Evolutionary conservation across 2,113 vertebrate species (phyloP).

Genomic region (Xyliphius kryptos): DNA sequence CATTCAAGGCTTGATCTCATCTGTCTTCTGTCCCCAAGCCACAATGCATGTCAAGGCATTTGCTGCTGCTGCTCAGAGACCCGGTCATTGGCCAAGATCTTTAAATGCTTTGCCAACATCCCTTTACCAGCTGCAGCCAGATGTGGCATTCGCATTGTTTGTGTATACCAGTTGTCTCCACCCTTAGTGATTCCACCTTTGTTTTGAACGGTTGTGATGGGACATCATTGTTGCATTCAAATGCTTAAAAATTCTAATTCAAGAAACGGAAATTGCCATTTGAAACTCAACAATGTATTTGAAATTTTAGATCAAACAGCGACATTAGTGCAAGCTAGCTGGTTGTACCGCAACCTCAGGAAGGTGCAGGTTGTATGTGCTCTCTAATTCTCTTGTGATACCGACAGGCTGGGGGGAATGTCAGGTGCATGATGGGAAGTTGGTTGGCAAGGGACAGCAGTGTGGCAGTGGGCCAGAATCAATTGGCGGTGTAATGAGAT

Average conservation of each 20-base stretch:
- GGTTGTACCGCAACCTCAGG: slow-evolving; percentile 15
- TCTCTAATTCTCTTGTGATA: slow-evolving; percentile 37
- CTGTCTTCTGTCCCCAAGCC: slow-evolving; percentile 43
- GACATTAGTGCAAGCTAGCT: slow-evolving; percentile 1
- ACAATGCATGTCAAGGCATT: slow-evolving; percentile 41
- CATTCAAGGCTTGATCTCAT: slow-evolving; percentile 28
- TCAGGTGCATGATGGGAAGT: slow-evolving; percentile 45
- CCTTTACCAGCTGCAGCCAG: slow-evolving; percentile 24
- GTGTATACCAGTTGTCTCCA: not conserved
- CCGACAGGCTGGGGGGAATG: slow-evolving; percentile 36
- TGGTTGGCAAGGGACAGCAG: slow-evolving; percentile 50
- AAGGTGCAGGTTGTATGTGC: slow-evolving; percentile 20
- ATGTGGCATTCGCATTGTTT: slow-evolving; percentile 19
- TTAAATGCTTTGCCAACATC: slow-evolving; percentile 18
- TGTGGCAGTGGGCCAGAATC: slow-evolving; percentile 70
- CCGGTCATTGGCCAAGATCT: slow-evolving; percentile 30
- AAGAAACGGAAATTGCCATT: too few species aligned
- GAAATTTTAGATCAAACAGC: too few species aligned
- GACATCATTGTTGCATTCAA: too few species aligned
- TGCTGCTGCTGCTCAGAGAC: slow-evolving; percentile 23
- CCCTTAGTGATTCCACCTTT: slow-evolving; percentile 3
- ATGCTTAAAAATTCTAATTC: too few species aligned
- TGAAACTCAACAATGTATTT: too few species aligned
- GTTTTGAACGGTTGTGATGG: not conserved
- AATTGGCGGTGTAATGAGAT: slow-evolving; percentile 77